These are phyloP conservation scores for Alcedo quadribrachys DNA, from an alignment of 2,797 vertebrate genomes.

Conservation along the genomic window DNA sequence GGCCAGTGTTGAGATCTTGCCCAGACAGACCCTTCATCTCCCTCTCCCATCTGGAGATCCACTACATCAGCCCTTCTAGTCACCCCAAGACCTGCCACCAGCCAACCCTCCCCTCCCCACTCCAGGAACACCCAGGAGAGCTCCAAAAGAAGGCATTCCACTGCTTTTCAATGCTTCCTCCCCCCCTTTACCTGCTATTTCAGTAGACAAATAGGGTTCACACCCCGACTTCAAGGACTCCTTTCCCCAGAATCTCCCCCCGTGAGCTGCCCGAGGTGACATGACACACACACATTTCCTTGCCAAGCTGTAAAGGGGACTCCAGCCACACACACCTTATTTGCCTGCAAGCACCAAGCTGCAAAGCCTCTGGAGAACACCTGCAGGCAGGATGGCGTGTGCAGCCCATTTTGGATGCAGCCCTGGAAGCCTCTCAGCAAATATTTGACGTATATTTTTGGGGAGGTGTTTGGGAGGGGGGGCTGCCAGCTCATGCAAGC, in stretches of 20 bases:
- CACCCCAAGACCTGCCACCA: too few species aligned
- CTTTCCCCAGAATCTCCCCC: not conserved
- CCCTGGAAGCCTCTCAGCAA: not conserved
- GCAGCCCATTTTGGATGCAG: not conserved
- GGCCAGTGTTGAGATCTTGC: not conserved
- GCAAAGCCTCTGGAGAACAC: not conserved
- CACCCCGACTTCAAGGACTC: rapidly evolving
- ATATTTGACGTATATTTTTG: not conserved
- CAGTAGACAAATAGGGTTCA: not conserved
- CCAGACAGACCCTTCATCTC: not conserved
- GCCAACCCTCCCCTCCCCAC: not conserved
- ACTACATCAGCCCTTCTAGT: rapidly evolving
- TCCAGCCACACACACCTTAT: not conserved
- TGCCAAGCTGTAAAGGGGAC: not conserved
- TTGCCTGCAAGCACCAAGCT: not conserved
- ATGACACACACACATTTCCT: rapidly evolving
- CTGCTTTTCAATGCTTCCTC: not conserved
- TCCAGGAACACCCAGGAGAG: not conserved
- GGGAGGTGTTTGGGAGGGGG: not conserved
- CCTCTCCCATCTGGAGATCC: not conserved
- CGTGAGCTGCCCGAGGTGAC: not conserved
- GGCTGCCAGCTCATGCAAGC: slow-evolving; percentile 25
- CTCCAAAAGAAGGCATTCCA: not conserved
- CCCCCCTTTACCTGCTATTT: not conserved
- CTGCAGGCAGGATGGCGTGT: not conserved